Conservation (phyloP, 2,888 invertebrate genomes). For the Patella pellucida region DNA sequence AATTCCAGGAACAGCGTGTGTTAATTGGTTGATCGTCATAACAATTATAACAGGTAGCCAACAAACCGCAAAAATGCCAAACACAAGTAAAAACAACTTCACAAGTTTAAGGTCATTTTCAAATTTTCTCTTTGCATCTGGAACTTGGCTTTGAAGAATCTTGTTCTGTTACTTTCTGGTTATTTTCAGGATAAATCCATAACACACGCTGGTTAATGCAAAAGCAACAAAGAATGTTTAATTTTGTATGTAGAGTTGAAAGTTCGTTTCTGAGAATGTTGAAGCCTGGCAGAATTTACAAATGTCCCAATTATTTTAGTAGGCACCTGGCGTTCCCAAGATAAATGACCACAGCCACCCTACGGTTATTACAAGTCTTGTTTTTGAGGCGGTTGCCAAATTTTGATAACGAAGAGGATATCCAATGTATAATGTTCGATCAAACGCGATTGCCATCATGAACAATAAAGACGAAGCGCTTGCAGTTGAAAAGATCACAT, state of each 20-base stretch:
- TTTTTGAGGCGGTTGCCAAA: not conserved
- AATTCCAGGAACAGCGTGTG: not conserved
- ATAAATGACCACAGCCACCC: not conserved
- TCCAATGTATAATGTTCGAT: constrained; percentile 21
- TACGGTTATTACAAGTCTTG: constrained; percentile 1
- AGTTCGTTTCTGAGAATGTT: no score
- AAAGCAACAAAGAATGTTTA: no score
- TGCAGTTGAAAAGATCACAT: constrained; percentile 18
- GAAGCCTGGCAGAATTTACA: no score
- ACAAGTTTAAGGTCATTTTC: not conserved
- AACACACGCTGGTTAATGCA: not conserved
- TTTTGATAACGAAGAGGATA: not conserved
- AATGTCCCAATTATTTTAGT: no score
- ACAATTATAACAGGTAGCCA: constrained; percentile 6
- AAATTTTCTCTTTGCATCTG: no score
- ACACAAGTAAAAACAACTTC: constrained; percentile 15
- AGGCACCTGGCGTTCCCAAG: no score
- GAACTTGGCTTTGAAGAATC: no score
- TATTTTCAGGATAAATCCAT: constrained; percentile 8
- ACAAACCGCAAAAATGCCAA: constrained; percentile 12
- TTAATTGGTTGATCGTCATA: not conserved
- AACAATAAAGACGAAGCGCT: constrained; percentile 24
- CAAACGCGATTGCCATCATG: constrained; percentile 23
- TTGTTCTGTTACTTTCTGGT: not conserved
- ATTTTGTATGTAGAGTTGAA: no score